These are phyloP conservation scores for Noctua janthina DNA, from an alignment of 2,888 invertebrate species.

Conservation along the genomic window DNA sequence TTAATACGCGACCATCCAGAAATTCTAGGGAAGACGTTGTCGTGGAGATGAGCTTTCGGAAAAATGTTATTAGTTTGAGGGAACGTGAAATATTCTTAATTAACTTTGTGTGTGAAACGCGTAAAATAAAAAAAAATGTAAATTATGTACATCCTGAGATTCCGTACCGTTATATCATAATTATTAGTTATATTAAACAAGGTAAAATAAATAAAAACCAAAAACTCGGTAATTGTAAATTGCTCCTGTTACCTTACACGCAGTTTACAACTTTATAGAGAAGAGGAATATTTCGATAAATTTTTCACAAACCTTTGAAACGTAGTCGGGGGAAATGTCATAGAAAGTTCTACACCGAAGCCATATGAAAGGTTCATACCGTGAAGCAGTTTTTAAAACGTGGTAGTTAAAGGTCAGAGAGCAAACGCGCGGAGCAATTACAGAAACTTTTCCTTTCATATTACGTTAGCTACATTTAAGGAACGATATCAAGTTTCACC, in stretches of 20 bases:
- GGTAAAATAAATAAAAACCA: background rate
- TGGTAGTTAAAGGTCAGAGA: slow-evolving; percentile 34
- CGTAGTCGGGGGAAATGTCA: background rate
- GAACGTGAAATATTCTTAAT: background rate
- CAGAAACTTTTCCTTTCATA: slow-evolving; percentile 15
- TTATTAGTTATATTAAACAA: too few species aligned
- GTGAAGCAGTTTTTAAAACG: slow-evolving; percentile 1
- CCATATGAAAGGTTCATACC: slow-evolving; percentile 3
- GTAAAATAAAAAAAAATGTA: too few species aligned
- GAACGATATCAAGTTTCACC: background rate
- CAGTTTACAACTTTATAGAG: background rate
- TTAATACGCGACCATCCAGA: background rate
- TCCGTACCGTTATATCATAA: background rate
- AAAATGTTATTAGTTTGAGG: background rate
- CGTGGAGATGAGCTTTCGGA: background rate
- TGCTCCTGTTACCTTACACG: background rate
- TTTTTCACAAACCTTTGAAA: slow-evolving; percentile 5
- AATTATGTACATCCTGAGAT: background rate
- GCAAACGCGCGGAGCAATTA: slow-evolving; percentile 7
- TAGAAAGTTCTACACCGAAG: slow-evolving; percentile 20
- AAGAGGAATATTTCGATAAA: background rate
- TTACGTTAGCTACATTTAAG: background rate
- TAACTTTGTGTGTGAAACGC: background rate
- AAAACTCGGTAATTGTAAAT: background rate
- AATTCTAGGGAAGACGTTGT: background rate